Evolutionary conservation across 2,113 vertebrate genomes (phyloP).

Genomic region (Toxostoma redivivum): DNA sequence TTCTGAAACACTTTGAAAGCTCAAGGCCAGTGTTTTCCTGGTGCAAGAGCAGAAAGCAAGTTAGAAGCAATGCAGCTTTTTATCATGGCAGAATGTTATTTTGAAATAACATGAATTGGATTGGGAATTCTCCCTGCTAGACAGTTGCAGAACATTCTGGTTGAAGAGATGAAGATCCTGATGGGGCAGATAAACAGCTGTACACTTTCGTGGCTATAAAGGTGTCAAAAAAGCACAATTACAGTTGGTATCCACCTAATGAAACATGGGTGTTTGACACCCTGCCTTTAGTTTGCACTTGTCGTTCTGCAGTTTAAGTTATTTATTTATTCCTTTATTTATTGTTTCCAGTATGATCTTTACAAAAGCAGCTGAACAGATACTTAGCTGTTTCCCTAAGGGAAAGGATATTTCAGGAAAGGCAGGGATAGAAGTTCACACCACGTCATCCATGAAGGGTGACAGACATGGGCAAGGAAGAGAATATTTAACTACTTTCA

Average conservation of each 20-base stretch:
- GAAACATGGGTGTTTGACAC: not conserved
- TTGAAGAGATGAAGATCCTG: not conserved
- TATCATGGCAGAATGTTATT: not conserved
- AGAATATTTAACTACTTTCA: not conserved
- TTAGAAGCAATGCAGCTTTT: constrained; percentile 11
- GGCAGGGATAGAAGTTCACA: not conserved
- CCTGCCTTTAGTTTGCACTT: not conserved
- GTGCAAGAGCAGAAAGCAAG: not conserved
- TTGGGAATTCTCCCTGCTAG: constrained; percentile 21
- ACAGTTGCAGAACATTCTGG: not conserved
- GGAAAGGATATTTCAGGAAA: not conserved
- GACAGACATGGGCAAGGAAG: not conserved
- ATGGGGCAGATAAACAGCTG: not conserved
- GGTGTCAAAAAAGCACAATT: not conserved
- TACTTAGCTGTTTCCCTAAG: not conserved
- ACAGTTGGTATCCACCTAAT: not conserved
- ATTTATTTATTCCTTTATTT: not conserved
- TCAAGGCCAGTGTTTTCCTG: not conserved
- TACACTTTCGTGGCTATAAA: not conserved
- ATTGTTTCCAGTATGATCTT: not conserved
- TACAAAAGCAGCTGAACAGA: not conserved
- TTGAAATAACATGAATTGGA: not conserved
- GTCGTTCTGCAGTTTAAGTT: constrained; percentile 18
- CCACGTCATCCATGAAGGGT: not conserved
- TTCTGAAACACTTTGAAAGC: constrained; percentile 42